phyloP scores from a whole-genome alignment of 2,797 vertebrate genomes.

The Pangasius sanitwongsei region DNA sequence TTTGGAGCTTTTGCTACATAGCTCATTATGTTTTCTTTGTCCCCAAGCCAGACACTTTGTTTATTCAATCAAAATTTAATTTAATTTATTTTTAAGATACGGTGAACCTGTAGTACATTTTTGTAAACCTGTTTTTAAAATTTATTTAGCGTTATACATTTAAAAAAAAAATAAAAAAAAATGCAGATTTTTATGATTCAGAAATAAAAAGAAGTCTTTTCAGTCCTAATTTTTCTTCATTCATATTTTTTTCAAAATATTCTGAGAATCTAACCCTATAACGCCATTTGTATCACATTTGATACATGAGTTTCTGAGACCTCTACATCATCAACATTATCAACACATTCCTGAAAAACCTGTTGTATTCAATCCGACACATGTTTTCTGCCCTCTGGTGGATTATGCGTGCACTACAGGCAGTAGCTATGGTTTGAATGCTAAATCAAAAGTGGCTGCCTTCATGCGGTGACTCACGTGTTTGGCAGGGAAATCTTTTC shows the following conservation, averaged over 20 bases:
- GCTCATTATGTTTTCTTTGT: not conserved
- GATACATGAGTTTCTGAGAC: no score
- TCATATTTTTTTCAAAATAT: not conserved
- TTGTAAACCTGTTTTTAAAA: not conserved
- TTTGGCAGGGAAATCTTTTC: no score
- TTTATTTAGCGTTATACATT: not conserved
- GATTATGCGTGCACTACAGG: no score
- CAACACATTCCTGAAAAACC: no score
- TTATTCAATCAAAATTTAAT: not conserved
- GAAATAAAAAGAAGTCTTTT: not conserved
- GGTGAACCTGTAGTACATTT: not conserved
- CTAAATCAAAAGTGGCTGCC: no score
- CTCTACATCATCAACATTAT: no score
- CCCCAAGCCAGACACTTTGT: not conserved
- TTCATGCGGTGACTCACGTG: no score
- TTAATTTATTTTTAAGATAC: not conserved
- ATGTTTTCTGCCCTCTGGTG: no score
- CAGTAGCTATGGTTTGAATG: no score
- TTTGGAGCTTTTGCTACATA: not conserved
- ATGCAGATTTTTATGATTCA: not conserved
- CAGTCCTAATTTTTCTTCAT: not conserved
- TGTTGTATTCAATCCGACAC: no score
- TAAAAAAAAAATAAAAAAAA: no score
- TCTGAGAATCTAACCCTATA: not conserved
- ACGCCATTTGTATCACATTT: no score